These are phyloP conservation scores for Bemisia tabaci DNA, from an alignment of 1,140 invertebrate genomes.

Conservation along the genomic window DNA sequence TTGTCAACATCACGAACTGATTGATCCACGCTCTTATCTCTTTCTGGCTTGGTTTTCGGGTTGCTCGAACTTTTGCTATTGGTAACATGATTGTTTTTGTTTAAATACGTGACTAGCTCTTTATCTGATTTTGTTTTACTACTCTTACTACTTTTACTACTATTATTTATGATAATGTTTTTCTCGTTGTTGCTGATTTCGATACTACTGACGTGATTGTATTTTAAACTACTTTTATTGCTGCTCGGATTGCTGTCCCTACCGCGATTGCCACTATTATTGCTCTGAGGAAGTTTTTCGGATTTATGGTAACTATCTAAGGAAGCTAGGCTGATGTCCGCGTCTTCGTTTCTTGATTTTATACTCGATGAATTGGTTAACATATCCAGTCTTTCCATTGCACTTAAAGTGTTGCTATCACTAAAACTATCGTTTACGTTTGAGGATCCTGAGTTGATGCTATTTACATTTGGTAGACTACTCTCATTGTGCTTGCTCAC, in stretches of 20 bases:
- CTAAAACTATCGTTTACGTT: background rate
- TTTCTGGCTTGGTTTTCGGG: background rate
- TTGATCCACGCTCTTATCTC: background rate
- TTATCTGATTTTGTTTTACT: background rate
- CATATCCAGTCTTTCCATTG: background rate
- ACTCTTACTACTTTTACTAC: background rate
- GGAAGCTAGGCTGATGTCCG: background rate
- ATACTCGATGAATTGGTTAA: background rate
- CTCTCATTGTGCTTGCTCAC: background rate
- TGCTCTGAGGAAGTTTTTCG: background rate
- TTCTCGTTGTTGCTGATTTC: background rate
- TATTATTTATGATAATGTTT: constrained; percentile 1
- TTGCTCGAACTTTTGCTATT: constrained; percentile 8
- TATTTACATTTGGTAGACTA: no score
- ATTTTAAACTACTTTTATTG: background rate
- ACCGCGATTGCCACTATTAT: background rate
- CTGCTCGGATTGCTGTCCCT: background rate
- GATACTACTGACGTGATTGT: constrained; percentile 1
- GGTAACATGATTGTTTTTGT: constrained; percentile 1
- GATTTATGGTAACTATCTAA: background rate
- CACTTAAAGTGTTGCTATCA: background rate
- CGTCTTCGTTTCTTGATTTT: background rate
- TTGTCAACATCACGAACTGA: constrained; percentile 6
- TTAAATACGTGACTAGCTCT: background rate
- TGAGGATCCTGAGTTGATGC: background rate